Evolutionary conservation across 2,113 vertebrate genomes (phyloP).

Genomic region (Danionella cerebrum): DNA sequence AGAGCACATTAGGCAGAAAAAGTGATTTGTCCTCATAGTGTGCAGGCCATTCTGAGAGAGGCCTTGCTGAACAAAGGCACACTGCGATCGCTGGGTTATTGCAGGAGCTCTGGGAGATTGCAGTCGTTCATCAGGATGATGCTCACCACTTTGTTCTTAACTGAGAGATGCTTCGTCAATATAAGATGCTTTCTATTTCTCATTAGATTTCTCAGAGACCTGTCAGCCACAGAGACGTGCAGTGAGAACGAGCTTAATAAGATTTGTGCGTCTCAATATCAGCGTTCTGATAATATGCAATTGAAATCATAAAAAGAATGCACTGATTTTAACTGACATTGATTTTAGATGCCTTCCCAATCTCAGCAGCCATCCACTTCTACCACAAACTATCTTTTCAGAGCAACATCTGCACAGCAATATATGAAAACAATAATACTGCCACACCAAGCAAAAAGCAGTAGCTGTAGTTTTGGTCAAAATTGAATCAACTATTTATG

Average conservation of each 20-base stretch:
- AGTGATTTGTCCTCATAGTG: conserved; percentile 16
- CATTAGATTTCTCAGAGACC: conserved; percentile 12
- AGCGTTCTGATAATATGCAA: neutral
- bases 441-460: no score
- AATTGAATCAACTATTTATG: no score
- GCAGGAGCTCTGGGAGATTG: conserved; percentile 16
- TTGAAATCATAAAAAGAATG: no score
- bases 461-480: no score
- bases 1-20: neutral
- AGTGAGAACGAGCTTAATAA: conserved; percentile 3
- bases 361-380: no score
- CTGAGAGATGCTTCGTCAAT: conserved; percentile 25
- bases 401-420: no score
- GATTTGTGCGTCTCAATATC: neutral
- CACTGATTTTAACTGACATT: no score
- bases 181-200: conserved; percentile 20
- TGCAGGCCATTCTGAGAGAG: neutral
- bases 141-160: conserved; percentile 13
- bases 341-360: no score
- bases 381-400: no score
- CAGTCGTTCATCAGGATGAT: conserved; percentile 11
- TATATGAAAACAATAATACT: no score
- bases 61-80: neutral
- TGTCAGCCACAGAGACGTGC: neutral
- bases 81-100: neutral